Conservation (phyloP, 1,140 invertebrate species). For the Oedothorax gibbosus region DNA sequence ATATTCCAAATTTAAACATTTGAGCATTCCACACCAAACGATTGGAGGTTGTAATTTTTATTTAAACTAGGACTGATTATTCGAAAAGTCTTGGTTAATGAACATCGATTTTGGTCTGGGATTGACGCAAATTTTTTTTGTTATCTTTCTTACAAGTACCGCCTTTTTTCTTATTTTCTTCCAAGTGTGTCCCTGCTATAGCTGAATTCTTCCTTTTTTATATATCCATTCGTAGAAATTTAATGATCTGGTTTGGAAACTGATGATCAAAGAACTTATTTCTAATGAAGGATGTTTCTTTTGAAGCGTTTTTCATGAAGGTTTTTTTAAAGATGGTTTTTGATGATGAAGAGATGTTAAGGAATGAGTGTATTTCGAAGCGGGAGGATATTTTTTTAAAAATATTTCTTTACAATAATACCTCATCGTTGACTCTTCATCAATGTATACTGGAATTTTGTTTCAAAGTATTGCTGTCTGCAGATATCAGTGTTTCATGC, state of each 20-base stretch:
- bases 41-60: constrained; percentile 39
- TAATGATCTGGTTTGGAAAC: constrained; percentile 59
- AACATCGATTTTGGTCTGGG: constrained; percentile 42
- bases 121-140: too few relatives aligned
- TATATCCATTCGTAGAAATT: constrained; percentile 30
- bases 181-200: not conserved
- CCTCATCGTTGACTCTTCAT: constrained; percentile 11
- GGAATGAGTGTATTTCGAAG: constrained; percentile 4
- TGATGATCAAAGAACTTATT: constrained; percentile 56
- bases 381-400: not conserved
- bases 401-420: not conserved
- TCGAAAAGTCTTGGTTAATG: constrained; percentile 55
- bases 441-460: constrained; percentile 20
- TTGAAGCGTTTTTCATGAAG: constrained; percentile 30
- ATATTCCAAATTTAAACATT: too few relatives aligned
- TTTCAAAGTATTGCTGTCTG: constrained; percentile 34
- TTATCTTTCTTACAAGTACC: too few relatives aligned
- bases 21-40: too few relatives aligned
- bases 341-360: not conserved
- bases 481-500: not conserved
- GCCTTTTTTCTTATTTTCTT: not conserved
- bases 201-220: constrained; percentile 3
- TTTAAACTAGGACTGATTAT: constrained; percentile 55
- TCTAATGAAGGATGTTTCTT: constrained; percentile 52
- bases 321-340: not conserved